These are phyloP conservation scores for Morpho helenor DNA, from an alignment of 2,888 invertebrate species.

Conservation along the genomic window DNA sequence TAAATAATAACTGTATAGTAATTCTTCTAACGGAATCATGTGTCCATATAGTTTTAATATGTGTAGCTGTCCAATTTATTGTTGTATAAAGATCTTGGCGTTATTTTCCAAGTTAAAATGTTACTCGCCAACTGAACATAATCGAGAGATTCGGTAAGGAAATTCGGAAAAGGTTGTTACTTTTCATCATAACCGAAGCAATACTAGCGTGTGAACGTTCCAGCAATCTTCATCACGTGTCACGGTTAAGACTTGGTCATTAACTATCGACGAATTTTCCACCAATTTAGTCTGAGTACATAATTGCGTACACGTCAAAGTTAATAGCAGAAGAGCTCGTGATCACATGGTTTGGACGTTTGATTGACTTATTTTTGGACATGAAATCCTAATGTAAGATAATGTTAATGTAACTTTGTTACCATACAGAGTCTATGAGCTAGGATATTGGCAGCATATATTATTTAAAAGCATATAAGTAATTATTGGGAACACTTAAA, in stretches of 20 bases:
- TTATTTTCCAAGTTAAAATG: not conserved
- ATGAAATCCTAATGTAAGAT: no score
- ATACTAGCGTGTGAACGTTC: slow-evolving; percentile 39
- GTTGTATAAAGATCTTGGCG: not conserved
- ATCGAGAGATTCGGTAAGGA: not conserved
- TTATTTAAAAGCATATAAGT: no score
- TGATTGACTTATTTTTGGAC: slow-evolving; percentile 1
- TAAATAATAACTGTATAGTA: no score
- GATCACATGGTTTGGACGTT: slow-evolving; percentile 1
- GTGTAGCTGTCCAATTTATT: no score
- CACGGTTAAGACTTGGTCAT: slow-evolving; percentile 53
- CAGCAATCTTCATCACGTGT: slow-evolving; percentile 48
- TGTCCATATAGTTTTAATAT: no score
- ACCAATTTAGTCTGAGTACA: slow-evolving; percentile 74
- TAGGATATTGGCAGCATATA: no score
- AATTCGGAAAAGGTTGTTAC: slow-evolving; percentile 1
- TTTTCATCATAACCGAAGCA: slow-evolving; percentile 7
- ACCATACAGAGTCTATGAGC: no score
- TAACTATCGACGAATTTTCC: slow-evolving; percentile 68
- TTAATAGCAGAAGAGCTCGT: slow-evolving; percentile 54
- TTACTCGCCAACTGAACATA: not conserved
- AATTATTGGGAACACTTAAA: no score
- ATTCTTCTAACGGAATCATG: no score
- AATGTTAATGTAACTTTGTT: no score
- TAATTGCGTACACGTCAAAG: slow-evolving; percentile 75